Base-by-base conservation (phyloP, 2,113 vertebrate genomes). In the Onychostoma macrolepis region DNA sequence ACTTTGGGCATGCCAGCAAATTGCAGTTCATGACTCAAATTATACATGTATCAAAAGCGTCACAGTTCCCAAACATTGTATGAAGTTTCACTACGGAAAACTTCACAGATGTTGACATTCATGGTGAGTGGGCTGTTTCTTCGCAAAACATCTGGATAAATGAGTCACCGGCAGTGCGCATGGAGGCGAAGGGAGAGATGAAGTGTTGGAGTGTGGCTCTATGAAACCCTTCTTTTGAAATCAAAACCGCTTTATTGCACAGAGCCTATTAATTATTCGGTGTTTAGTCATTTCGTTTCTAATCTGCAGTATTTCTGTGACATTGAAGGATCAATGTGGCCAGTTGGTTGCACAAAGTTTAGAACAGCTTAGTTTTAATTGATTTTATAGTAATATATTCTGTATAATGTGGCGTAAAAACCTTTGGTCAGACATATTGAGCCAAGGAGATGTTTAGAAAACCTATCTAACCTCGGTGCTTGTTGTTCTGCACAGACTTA, bases 121-220 rank as follows among this genome's bases (percentile, higher is more conserved):
- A 71, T 48, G 63, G 38, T 24, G 80, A 58, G 85, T 86, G 24
- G 84, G 26, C 85, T 43, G 36, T 63, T 80, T 48, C 11, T 65
- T 82, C 19, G 38, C 38, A 63, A 81, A 87, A 87, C 86, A 89
- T 89, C 86, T 89, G 83, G 86, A 80, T 71, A 58, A 30, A 43
- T 89, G 88, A 89, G 86, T 87, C 88, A 89, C 28, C 8, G n/a
- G 65, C 41, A 67, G 65, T 71, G 38, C 33, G 48, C 61, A 24
- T 78, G 61, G 61, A 82, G 75, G 17, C 36, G 72, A 75, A 83
- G 33, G 11, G 80, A 61, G 83, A 77, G 85, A 87, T 85, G 72
- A 75, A 43, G 67, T 67, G 15, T 48, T 61, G 45, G 75, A 53
- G 53, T 58, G 13, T 83, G 65, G 43, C 63, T 61, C 78, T 36